Percentiles rank a stretch among this genome's conserved stretches.
Conservation (phyloP, 2,797 vertebrate genomes). For the Vipera ursinii region DNA sequence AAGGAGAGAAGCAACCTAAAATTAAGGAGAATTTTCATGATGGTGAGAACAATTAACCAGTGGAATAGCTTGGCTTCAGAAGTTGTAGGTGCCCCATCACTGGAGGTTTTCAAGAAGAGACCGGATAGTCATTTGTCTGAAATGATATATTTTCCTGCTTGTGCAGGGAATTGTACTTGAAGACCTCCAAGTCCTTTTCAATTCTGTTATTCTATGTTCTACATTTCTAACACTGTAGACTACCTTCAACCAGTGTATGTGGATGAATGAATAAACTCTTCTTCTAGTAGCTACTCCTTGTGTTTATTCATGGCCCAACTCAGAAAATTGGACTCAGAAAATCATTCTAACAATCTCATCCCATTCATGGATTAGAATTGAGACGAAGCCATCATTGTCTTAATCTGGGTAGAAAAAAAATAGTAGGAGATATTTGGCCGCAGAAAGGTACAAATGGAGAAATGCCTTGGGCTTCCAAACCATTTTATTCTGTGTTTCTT, state of each 20-base stretch:
- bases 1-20: too few relatives aligned
- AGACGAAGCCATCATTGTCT: background rate
- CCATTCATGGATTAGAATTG: background rate
- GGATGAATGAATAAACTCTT: background rate
- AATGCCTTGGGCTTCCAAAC: background rate
- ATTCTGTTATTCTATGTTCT: background rate
- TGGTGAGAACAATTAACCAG: too few relatives aligned
- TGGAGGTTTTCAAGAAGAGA: too few relatives aligned
- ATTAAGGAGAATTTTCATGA: too few relatives aligned
- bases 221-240: background rate
- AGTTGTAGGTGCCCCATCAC: too few relatives aligned
- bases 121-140: too few relatives aligned
- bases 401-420: background rate
- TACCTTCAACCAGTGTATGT: background rate
- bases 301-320: background rate
- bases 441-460: background rate
- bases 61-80: too few relatives aligned
- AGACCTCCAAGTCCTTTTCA: background rate
- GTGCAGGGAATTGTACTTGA: background rate
- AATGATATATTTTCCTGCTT: background rate
- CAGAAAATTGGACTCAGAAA: background rate
- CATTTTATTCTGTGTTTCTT: background rate
- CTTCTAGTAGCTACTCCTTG: background rate
- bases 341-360: background rate
- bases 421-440: background rate